A percentile compares a stretch with the other conserved stretches of the same genome.
Evolutionary conservation across 2,113 vertebrate genomes (phyloP).

Genomic region (Phainopepla nitens): DNA sequence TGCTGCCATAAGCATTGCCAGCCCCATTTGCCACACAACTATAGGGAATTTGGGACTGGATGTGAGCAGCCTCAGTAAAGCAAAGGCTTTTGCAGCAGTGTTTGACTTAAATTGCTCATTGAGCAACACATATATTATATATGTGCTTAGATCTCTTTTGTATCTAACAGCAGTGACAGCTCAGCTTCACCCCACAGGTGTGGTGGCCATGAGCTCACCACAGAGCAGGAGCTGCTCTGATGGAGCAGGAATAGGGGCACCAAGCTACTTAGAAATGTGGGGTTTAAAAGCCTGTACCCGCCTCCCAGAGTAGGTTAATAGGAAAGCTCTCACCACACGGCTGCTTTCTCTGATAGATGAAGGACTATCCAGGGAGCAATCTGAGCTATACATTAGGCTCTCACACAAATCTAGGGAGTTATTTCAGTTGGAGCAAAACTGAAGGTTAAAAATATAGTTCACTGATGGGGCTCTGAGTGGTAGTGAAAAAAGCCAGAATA

Average conservation of each 20-base stretch:
- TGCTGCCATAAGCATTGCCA: neutral
- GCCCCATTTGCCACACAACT: neutral
- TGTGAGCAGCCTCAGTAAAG: neutral
- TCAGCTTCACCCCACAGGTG: neutral
- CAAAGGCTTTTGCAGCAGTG: neutral
- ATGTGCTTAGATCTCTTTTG: neutral
- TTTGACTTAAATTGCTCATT: neutral
- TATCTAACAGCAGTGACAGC: fast-evolving
- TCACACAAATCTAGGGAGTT: slow-evolving; percentile 24
- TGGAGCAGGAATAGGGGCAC: neutral
- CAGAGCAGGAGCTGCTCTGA: neutral
- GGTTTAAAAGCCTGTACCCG: neutral
- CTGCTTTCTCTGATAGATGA: slow-evolving; percentile 34
- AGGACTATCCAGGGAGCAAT: slow-evolving; percentile 31
- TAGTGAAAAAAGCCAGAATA: slow-evolving; percentile 58
- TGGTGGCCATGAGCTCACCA: neutral
- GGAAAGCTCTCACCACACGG: slow-evolving; percentile 17
- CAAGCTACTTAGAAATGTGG: neutral
- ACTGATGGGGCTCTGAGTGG: slow-evolving; percentile 18
- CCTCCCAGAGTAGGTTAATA: neutral
- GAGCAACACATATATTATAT: fast-evolving
- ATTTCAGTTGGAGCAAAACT: slow-evolving; percentile 24
- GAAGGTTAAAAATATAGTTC: slow-evolving; percentile 51
- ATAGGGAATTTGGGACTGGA: neutral
- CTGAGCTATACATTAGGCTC: slow-evolving; percentile 31